Percentiles rank a stretch among this genome's conserved stretches.
These are phyloP conservation scores for Pollenia angustigena DNA, from an alignment of 2,888 invertebrate species.

Conservation along the genomic window DNA sequence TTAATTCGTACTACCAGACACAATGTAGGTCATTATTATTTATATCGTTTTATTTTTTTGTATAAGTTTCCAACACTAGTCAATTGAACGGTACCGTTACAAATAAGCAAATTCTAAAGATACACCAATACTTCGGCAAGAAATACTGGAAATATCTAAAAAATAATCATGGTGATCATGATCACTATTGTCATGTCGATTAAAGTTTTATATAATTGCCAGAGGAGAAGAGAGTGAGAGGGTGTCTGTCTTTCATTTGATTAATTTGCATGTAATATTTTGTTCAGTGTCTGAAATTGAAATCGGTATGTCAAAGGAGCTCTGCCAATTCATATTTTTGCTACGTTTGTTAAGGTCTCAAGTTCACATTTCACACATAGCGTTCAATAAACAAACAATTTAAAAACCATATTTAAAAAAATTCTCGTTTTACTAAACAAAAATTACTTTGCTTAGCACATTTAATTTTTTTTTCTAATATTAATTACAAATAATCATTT, in stretches of 20 bases:
- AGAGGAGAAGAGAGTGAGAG: background rate
- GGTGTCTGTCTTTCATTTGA: constrained; percentile 13
- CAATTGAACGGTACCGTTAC: constrained; percentile 40
- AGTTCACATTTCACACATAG: constrained; percentile 51
- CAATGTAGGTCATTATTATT: constrained; percentile 50
- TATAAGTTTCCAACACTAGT: constrained; percentile 13
- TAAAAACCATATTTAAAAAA: constrained; percentile 48
- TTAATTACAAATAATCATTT: constrained; percentile 12
- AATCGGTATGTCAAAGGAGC: constrained; percentile 43
- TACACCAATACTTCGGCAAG: constrained; percentile 14
- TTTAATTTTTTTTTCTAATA: constrained; percentile 3
- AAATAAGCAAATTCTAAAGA: background rate
- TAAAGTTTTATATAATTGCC: background rate
- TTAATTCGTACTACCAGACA: too few species aligned
- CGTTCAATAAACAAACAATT: constrained; percentile 67
- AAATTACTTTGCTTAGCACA: constrained; percentile 52
- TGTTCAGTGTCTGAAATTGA: constrained; percentile 31
- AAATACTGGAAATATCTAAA: constrained; percentile 10
- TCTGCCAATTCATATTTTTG: constrained; percentile 34
- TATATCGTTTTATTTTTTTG: background rate
- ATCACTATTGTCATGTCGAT: constrained; percentile 15
- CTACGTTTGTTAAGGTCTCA: constrained; percentile 38
- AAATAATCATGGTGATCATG: constrained; percentile 25
- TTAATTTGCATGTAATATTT: constrained; percentile 57
- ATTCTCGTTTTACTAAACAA: constrained; percentile 35